Percentiles rank a stretch among this genome's conserved stretches.
phyloP scores from a whole-genome alignment of 2,797 vertebrate species.

The Peromyscus attwateri region DNA sequence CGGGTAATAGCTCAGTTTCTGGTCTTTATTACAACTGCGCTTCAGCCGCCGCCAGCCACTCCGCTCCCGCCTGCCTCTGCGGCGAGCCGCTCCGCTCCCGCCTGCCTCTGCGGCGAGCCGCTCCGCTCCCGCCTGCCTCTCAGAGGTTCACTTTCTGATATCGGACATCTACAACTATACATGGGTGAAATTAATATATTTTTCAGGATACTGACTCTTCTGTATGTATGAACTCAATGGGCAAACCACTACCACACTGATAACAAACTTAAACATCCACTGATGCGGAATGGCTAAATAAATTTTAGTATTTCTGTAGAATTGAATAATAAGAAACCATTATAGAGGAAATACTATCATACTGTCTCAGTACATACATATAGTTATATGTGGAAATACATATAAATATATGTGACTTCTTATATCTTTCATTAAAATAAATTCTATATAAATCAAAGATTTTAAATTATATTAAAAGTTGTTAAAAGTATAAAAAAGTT shows the following conservation, averaged over 20 bases:
- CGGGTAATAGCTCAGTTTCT: no score
- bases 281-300: background rate
- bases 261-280: background rate
- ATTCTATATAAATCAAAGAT: background rate
- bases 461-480: background rate
- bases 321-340: background rate
- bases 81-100: no score
- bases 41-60: no score
- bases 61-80: no score
- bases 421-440: background rate
- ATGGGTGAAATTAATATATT: background rate
- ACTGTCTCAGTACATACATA: background rate
- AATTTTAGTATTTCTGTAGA: background rate
- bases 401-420: background rate
- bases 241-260: background rate
- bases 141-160: background rate
- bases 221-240: background rate
- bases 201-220: slow-evolving; percentile 28
- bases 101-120: no score
- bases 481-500: background rate
- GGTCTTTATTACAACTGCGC: no score
- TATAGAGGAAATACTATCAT: background rate
- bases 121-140: no score
- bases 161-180: background rate
- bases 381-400: background rate